phyloP scores from a whole-genome alignment of 1,140 invertebrate genomes.

The Aphis craccivora region DNA sequence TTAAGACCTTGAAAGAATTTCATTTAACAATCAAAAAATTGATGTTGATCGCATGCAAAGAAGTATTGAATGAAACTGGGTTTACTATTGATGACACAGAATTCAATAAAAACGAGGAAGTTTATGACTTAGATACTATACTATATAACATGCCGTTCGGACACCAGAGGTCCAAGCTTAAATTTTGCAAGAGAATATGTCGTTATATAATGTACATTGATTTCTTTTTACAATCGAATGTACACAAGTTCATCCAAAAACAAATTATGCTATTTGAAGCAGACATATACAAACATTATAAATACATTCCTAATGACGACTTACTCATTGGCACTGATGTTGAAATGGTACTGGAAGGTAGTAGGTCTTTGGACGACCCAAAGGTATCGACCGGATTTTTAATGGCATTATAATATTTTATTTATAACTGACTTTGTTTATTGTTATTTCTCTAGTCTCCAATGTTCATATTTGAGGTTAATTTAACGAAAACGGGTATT shows the following conservation, averaged over 20 bases:
- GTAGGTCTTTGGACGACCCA: not conserved
- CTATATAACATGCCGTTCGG: not conserved
- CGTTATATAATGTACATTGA: conserved; percentile 14
- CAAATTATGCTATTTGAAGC: conserved; percentile 8
- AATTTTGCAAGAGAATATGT: conserved; percentile 31
- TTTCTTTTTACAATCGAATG: not conserved
- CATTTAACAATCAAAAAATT: not conserved
- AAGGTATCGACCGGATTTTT: conserved; percentile 10
- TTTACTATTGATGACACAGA: not conserved
- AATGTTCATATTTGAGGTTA: conserved; percentile 17
- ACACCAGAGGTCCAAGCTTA: not conserved
- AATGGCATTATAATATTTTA: not conserved
- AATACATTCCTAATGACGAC: conserved; percentile 27
- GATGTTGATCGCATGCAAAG: not conserved
- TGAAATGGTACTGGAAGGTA: not conserved
- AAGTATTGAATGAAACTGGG: not conserved
- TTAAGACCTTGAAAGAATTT: not conserved
- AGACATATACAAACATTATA: not conserved
- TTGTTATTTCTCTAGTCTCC: not conserved
- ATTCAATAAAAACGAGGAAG: not conserved
- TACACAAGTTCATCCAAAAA: conserved; percentile 31
- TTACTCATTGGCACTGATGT: not conserved
- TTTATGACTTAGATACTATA: not conserved
- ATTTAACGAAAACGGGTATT: not conserved
- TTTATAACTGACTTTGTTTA: not conserved